Percentiles rank a stretch among this genome's conserved stretches.
phyloP scores from a whole-genome alignment of 2,113 vertebrate genomes.

The Mobula birostris region DNA sequence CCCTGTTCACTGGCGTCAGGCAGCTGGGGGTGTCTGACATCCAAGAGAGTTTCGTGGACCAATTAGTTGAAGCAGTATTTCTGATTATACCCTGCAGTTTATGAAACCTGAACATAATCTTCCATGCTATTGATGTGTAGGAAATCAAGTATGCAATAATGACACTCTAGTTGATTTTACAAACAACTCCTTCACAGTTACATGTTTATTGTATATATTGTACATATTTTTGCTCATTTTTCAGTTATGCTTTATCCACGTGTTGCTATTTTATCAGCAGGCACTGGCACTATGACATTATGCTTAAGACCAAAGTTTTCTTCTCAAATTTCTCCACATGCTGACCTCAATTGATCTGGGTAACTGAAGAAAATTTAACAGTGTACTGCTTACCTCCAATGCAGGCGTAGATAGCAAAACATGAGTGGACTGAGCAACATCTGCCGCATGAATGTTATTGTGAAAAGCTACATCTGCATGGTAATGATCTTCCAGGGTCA shows the following conservation, averaged over 20 bases:
- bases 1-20: too few relatives aligned
- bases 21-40: too few relatives aligned
- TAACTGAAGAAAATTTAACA: neutral
- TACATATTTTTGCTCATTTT: neutral
- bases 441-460: constrained; percentile 96
- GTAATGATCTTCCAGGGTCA: constrained; percentile 98
- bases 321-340: neutral
- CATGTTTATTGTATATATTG: too few relatives aligned
- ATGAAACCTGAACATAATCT: too few relatives aligned
- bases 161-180: neutral
- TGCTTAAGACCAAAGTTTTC: neutral
- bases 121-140: neutral
- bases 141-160: neutral
- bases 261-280: neutral
- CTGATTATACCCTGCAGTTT: too few relatives aligned
- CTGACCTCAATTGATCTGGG: neutral
- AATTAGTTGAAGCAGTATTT: too few relatives aligned
- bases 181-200: neutral
- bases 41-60: too few relatives aligned
- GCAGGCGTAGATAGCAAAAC: constrained; percentile 94
- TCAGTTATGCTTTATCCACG: neutral
- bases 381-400: constrained; percentile 69
- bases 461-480: constrained; percentile 94
- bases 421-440: constrained; percentile 94
- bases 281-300: neutral